A percentile compares a stretch with the other conserved stretches of the same genome.
phyloP scores from a whole-genome alignment of 2,797 vertebrate genomes.

The Synanceia verrucosa region DNA sequence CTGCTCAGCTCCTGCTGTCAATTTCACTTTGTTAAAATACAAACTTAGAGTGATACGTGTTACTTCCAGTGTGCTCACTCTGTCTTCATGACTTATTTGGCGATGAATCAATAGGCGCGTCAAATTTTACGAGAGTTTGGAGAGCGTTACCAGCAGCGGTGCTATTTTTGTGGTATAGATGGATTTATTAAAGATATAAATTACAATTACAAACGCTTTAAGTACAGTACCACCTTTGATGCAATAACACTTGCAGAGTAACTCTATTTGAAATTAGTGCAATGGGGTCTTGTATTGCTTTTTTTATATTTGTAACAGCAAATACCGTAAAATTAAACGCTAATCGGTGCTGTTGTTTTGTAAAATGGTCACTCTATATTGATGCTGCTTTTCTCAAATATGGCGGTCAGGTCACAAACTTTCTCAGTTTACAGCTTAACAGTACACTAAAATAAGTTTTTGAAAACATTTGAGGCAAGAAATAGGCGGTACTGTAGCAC shows the following conservation, averaged over 20 bases:
- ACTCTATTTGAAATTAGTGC: neutral
- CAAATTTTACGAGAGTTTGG: slow-evolving; percentile 15
- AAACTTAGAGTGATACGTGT: slow-evolving; percentile 1
- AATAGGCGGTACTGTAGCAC: too few relatives aligned
- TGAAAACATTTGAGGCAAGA: too few relatives aligned
- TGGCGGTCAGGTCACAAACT: too few relatives aligned
- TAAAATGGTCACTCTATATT: too few relatives aligned
- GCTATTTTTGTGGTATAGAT: neutral
- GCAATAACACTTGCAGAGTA: neutral
- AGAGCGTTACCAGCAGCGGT: neutral
- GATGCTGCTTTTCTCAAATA: too few relatives aligned
- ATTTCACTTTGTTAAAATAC: slow-evolving; percentile 1
- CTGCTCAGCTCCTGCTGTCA: slow-evolving; percentile 2
- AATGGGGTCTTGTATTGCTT: neutral
- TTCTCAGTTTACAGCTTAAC: too few relatives aligned
- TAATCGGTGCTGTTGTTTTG: too few relatives aligned
- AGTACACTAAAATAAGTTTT: too few relatives aligned
- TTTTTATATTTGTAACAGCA: too few relatives aligned
- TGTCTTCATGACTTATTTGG: slow-evolving; percentile 40
- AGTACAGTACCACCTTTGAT: neutral
- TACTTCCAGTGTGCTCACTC: slow-evolving; percentile 6
- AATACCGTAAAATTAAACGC: too few relatives aligned
- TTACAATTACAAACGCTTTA: neutral
- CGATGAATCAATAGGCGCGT: slow-evolving; percentile 24
- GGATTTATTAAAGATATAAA: neutral